Percentiles rank a stretch among this genome's conserved stretches.
Conservation (phyloP, 1,140 invertebrate species). For the Amphibalanus amphitrite region DNA sequence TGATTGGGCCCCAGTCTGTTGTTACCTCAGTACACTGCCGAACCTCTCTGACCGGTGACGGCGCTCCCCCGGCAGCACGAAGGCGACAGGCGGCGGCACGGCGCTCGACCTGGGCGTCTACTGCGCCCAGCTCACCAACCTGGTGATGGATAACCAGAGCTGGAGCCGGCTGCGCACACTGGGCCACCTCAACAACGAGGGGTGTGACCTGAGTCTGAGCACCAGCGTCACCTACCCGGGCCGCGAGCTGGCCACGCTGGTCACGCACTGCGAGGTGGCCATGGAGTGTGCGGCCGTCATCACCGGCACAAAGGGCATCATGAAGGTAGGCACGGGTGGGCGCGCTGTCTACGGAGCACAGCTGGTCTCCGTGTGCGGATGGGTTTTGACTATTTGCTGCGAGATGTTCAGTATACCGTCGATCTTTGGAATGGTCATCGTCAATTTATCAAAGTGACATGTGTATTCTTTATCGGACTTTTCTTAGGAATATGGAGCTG, state of each 20-base stretch:
- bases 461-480: too few species aligned
- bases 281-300: background rate
- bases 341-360: too few species aligned
- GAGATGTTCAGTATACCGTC: too few species aligned
- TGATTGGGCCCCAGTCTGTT: too few species aligned
- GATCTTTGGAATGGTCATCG: too few species aligned
- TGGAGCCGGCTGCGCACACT: conserved; percentile 36
- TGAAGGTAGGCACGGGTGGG: background rate
- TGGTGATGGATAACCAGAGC: conserved; percentile 43
- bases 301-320: background rate
- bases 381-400: too few species aligned
- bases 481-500: too few species aligned
- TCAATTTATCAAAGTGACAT: too few species aligned
- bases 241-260: background rate
- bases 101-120: conserved; percentile 72
- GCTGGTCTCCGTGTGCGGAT: too few species aligned
- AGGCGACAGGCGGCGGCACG: conserved; percentile 53
- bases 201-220: background rate
- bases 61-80: conserved; percentile 24
- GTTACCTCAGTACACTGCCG: too few species aligned
- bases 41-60: too few species aligned
- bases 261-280: background rate
- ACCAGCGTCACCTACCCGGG: background rate
- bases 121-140: conserved; percentile 49
- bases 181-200: conserved; percentile 46